Conservation (phyloP, 2,888 invertebrate species). For the Calephelis perditalis region DNA sequence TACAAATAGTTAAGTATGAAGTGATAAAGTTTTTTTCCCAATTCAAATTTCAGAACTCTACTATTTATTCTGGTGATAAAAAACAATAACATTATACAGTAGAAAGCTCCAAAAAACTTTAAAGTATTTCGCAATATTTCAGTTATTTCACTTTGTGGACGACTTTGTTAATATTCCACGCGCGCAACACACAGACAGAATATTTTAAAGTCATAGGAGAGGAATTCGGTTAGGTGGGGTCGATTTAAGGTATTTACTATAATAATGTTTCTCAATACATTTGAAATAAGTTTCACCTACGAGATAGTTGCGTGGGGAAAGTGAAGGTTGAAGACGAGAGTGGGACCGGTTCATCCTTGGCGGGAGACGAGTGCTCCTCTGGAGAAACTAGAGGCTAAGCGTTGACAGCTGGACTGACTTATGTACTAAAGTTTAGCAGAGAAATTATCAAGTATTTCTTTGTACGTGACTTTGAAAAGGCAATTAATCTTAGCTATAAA, state of each 20-base stretch:
- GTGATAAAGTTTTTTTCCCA: no score
- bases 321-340: constrained; percentile 42
- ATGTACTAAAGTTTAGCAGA: not conserved
- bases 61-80: no score
- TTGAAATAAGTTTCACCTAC: constrained; percentile 7
- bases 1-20: no score
- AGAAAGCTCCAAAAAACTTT: constrained; percentile 2
- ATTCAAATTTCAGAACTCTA: no score
- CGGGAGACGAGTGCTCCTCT: not conserved
- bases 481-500: no score
- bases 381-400: not conserved
- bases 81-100: not conserved
- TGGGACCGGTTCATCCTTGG: constrained; percentile 27
- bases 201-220: constrained; percentile 4
- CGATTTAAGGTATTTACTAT: constrained; percentile 1
- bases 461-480: no score
- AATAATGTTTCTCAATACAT: constrained; percentile 6
- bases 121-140: constrained; percentile 3
- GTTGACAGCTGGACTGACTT: not conserved
- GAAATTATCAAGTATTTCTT: no score
- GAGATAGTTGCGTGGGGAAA: constrained; percentile 39
- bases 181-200: not conserved
- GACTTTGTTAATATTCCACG: constrained; percentile 5
- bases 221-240: constrained; percentile 3
- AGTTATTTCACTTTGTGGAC: not conserved